Base-by-base conservation (phyloP, 2,888 invertebrate genomes). In the Trachelus iudaicus region DNA sequence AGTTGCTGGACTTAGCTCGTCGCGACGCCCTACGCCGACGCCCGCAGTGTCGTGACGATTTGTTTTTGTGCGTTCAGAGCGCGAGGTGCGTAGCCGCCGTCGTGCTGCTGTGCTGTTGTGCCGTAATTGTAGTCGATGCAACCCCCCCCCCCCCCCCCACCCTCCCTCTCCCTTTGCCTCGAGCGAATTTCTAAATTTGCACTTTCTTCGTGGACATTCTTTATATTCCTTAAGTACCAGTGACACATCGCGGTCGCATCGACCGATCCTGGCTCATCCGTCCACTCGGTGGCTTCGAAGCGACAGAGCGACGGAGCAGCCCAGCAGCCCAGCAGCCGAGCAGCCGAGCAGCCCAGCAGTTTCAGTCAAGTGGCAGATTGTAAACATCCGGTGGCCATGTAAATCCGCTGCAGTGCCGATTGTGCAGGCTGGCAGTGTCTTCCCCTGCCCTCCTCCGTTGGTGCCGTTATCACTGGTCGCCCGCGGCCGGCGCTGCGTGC, bases 311-410 rank as follows among this genome's bases (percentile, higher is more conserved):
- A n/a, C n/a, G n/a, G n/a, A n/a, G n/a, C n/a, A n/a, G n/a, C n/a
- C n/a, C n/a, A n/a, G n/a, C n/a, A n/a, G n/a, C n/a, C n/a, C n/a
- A n/a, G n/a, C n/a, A n/a, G n/a, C n/a, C n/a, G n/a, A n/a, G n/a
- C n/a, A n/a, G n/a, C n/a, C n/a, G n/a, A n/a, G 76, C 78, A 35
- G 34, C 37, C 4, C 84, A 81, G 73, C 80, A 82, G 81, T 82
- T 83, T 83, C 84, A 85, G 85, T 86, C 88, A 87, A 89, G 87
- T 88, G 88, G 88, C 88, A 88, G 88, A 89, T 88, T 88, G 87
- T 89, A 89, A 89, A 89, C 89, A 89, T 89, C 89, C 89, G 89
- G 88, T 85, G 84, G 83, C 84, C 85, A 85, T 85, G 86, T 86
- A 85, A 87, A 87, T 86, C 85, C 80, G 71, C 69, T 79, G 81